Evolutionary conservation across 2,888 invertebrate species (phyloP).

Genomic region (Cephus rjabovi): DNA sequence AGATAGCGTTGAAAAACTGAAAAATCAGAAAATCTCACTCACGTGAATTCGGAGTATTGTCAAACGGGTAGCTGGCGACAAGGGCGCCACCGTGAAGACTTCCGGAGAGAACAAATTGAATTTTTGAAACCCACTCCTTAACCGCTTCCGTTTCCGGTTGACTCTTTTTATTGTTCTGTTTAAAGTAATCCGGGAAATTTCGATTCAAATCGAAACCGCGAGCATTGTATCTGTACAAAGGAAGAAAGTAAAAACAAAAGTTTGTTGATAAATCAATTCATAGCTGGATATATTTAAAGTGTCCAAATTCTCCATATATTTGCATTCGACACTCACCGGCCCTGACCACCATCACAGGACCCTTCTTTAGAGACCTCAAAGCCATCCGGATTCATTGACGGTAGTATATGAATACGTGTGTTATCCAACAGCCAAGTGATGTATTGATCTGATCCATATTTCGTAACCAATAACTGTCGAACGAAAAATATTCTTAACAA

Average conservation of each 20-base stretch:
- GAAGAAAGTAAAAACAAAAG: constrained; percentile 18
- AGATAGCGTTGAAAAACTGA: background rate
- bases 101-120: constrained; percentile 93
- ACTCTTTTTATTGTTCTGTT: constrained; percentile 85
- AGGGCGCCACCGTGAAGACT: constrained; percentile 95
- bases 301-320: background rate
- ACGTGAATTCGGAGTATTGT: constrained; percentile 95
- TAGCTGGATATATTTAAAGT: too few relatives aligned
- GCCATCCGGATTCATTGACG: constrained; percentile 99
- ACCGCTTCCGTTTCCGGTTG: constrained; percentile 97
- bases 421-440: constrained; percentile 92
- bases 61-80: constrained; percentile 97
- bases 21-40: constrained; percentile 67
- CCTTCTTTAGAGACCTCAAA: constrained; percentile 93
- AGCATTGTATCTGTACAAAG: constrained; percentile 79
- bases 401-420: constrained; percentile 96
- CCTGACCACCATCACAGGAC: constrained; percentile 87
- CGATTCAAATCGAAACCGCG: constrained; percentile 92
- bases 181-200: constrained; percentile 96
- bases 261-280: background rate
- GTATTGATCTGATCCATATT: constrained; percentile 85
- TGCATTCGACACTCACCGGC: constrained; percentile 73
- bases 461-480: constrained; percentile 83
- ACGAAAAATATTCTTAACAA: background rate
- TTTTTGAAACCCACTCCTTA: constrained; percentile 93